These are phyloP conservation scores for Bathynomus jamesi DNA, from an alignment of 1,140 invertebrate species.

Conservation along the genomic window DNA sequence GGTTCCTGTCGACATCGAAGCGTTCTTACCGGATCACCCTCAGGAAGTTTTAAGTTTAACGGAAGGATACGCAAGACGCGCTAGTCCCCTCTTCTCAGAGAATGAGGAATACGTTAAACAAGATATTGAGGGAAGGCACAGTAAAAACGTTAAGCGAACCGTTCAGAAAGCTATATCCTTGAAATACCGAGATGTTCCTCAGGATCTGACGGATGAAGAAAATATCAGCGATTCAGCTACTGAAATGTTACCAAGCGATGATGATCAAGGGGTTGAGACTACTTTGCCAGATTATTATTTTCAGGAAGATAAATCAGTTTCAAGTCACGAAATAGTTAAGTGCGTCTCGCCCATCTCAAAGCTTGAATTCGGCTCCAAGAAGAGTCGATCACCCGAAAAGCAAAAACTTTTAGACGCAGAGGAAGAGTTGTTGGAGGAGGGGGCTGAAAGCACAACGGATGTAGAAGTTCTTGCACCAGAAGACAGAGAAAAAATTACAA, in stretches of 20 bases:
- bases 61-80: constrained; percentile 22
- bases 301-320: constrained; percentile 32
- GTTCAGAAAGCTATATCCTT: constrained; percentile 3
- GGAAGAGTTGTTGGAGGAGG: too few relatives aligned
- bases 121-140: constrained; percentile 31
- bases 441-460: constrained; percentile 13
- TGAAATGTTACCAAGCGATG: constrained; percentile 15
- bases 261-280: constrained; percentile 17
- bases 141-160: constrained; percentile 15
- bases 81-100: constrained; percentile 13
- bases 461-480: background rate
- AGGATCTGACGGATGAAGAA: constrained; percentile 23
- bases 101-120: constrained; percentile 28
- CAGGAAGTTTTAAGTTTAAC: constrained; percentile 24
- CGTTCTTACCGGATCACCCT: constrained; percentile 15
- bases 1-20: constrained; percentile 25
- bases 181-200: constrained; percentile 2
- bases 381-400: background rate
- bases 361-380: background rate
- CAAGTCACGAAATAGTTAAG: constrained; percentile 20
- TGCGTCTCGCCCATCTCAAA: constrained; percentile 33
- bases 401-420: background rate
- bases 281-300: constrained; percentile 25
- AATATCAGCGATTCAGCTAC: constrained; percentile 18
- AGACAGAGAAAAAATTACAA: background rate